These are phyloP conservation scores for Xenops minutus DNA, from an alignment of 2,797 vertebrate genomes.

Conservation along the genomic window DNA sequence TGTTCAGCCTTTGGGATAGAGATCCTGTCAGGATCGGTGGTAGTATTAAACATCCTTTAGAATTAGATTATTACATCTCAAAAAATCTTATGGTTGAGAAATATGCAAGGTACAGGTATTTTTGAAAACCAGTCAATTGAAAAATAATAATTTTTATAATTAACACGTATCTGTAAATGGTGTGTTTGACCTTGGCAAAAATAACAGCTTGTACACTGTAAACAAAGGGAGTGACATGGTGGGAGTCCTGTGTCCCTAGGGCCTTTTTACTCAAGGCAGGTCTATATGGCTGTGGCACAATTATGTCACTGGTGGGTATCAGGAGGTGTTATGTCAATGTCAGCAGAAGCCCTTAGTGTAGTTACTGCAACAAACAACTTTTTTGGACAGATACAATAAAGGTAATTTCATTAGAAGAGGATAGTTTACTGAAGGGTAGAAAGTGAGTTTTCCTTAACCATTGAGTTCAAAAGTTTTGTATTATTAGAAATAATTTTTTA, in stretches of 20 bases:
- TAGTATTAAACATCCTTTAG: neutral
- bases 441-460: neutral
- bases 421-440: neutral
- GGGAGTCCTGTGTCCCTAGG: neutral
- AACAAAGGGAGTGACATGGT: neutral
- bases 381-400: neutral
- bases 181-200: constrained; percentile 24
- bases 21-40: neutral
- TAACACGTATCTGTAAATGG: neutral
- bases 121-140: neutral
- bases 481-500: neutral
- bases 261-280: neutral
- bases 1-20: constrained; percentile 7
- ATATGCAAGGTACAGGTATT: neutral
- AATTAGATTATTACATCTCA: neutral
- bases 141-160: neutral
- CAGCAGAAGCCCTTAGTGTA: neutral
- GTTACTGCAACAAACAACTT: neutral
- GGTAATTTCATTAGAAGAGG: neutral
- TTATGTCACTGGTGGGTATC: neutral
- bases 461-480: neutral
- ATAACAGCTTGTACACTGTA: neutral
- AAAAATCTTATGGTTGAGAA: neutral
- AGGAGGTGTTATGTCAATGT: neutral
- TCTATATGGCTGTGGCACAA: neutral